phyloP scores from a whole-genome alignment of 2,888 invertebrate species.

The Pristionchus arcanus region DNA sequence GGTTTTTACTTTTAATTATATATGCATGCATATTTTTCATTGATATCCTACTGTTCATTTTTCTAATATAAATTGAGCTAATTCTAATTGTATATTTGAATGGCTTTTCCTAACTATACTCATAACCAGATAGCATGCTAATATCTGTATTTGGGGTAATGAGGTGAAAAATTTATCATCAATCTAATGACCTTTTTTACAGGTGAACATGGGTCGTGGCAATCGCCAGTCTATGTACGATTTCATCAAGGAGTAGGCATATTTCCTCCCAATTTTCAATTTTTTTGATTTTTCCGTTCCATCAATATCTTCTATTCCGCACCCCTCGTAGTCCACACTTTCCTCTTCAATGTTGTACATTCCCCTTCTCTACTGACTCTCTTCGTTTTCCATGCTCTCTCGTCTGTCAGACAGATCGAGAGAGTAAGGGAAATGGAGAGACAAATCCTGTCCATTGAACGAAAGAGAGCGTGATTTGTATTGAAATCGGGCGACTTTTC shows the following conservation, averaged over 20 bases:
- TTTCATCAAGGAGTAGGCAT: constrained; percentile 54
- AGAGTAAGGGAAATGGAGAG: neutral
- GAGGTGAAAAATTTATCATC: neutral
- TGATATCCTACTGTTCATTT: no score
- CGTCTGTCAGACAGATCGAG: neutral
- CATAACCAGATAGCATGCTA: no score
- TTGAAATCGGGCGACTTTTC: constrained; percentile 33
- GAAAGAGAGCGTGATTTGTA: constrained; percentile 41
- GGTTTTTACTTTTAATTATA: neutral
- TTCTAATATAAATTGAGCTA: no score
- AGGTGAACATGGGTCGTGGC: constrained; percentile 51
- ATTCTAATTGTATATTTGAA: no score
- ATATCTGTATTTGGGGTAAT: no score
- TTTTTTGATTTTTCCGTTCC: neutral
- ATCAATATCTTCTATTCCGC: neutral
- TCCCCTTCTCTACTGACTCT: neutral
- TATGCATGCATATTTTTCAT: no score
- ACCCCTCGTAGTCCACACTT: constrained; percentile 16
- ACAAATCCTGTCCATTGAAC: neutral
- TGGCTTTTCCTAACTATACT: no score
- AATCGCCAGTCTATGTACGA: constrained; percentile 54
- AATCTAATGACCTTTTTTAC: neutral
- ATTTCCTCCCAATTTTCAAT: neutral
- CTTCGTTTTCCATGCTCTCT: neutral
- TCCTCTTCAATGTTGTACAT: constrained; percentile 39